Conservation (phyloP, 2,113 vertebrate species). For the Notarius lentiginosus region DNA sequence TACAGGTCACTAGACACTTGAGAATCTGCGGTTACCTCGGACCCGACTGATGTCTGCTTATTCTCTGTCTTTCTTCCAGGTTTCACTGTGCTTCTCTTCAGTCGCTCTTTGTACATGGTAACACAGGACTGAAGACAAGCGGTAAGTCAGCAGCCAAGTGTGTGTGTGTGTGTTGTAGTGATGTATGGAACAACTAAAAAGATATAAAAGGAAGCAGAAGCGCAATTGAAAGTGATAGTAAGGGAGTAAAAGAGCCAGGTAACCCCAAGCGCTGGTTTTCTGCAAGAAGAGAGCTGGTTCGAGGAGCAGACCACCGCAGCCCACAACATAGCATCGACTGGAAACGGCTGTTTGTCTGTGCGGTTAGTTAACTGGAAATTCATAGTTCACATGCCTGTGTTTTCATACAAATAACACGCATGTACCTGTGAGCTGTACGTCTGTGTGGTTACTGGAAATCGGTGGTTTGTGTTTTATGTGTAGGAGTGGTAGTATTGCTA, state of each 20-base stretch:
- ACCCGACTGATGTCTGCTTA: slow-evolving; percentile 41
- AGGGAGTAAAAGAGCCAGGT: background rate
- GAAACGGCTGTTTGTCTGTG: slow-evolving; percentile 33
- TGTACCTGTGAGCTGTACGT: background rate
- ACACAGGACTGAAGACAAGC: slow-evolving; percentile 66
- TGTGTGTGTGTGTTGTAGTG: background rate
- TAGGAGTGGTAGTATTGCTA: slow-evolving; percentile 40
- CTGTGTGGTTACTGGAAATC: slow-evolving; percentile 37
- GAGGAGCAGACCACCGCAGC: slow-evolving; percentile 16
- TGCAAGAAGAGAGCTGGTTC: background rate
- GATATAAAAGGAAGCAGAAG: background rate
- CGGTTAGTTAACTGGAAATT: slow-evolving; percentile 51
- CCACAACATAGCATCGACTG: slow-evolving; percentile 37
- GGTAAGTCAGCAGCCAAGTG: slow-evolving; percentile 57
- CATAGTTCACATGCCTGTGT: slow-evolving; percentile 26
- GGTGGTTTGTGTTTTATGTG: slow-evolving; percentile 35
- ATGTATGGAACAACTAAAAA: background rate
- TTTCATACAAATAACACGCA: slow-evolving; percentile 23
- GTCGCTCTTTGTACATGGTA: slow-evolving; percentile 70
- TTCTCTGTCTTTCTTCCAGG: slow-evolving; percentile 43
- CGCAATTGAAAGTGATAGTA: slow-evolving; percentile 32
- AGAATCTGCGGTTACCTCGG: slow-evolving; percentile 29
- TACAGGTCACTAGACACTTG: background rate
- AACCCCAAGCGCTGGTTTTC: background rate
- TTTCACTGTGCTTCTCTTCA: slow-evolving; percentile 65